These are phyloP conservation scores for Gracilinanus agilis DNA, from an alignment of 2,113 vertebrate species.

Conservation along the genomic window DNA sequence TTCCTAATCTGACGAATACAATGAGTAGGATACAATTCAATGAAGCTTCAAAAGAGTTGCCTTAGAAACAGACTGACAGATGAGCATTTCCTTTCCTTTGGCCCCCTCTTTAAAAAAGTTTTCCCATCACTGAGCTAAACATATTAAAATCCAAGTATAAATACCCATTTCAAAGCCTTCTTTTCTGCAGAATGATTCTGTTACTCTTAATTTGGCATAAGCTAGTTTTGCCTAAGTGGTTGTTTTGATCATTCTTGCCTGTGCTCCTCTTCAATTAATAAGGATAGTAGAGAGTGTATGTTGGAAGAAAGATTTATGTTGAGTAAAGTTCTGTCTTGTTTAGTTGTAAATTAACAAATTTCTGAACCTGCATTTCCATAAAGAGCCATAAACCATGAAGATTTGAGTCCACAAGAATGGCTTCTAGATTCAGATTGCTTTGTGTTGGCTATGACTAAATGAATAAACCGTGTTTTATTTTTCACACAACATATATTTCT, in stretches of 20 bases:
- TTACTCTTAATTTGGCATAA: background rate
- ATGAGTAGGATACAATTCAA: too few relatives aligned
- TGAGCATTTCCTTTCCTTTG: too few relatives aligned
- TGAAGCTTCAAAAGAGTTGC: too few relatives aligned
- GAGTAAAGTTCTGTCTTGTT: background rate
- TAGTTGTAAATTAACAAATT: background rate
- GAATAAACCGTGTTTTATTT: background rate
- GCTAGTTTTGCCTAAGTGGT: slow-evolving; percentile 6
- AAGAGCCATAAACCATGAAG: background rate
- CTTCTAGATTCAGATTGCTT: background rate
- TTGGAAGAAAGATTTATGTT: background rate
- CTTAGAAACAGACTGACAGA: too few relatives aligned
- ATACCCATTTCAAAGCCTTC: background rate
- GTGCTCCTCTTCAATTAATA: background rate
- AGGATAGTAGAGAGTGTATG: background rate
- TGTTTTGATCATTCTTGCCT: slow-evolving; percentile 4
- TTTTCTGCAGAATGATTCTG: background rate
- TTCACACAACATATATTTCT: background rate
- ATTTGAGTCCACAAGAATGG: background rate
- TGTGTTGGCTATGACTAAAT: background rate
- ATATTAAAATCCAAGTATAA: background rate
- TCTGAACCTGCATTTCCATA: background rate
- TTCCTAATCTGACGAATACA: too few relatives aligned
- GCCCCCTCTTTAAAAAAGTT: too few relatives aligned
- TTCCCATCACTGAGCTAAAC: too few relatives aligned